Evolutionary conservation across 2,888 invertebrate species (phyloP).

Genomic region (Mesorhabditis sp.): DNA sequence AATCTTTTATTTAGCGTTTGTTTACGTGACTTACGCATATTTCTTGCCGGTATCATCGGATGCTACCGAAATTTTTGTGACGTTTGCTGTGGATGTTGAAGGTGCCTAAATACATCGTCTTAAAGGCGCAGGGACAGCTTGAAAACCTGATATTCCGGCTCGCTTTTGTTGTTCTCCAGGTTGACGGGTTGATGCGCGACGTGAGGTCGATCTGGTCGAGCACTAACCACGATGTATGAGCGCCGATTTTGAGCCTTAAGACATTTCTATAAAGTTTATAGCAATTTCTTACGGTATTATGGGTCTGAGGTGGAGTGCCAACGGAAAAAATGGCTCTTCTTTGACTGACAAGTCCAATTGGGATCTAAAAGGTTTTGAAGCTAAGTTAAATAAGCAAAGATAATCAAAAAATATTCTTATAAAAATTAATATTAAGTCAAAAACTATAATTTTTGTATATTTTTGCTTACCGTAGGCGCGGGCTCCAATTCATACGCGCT

Average conservation of each 20-base stretch:
- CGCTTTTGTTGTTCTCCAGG: too few species aligned
- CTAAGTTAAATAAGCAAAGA: neutral
- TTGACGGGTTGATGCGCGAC: neutral
- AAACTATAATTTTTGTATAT: too few species aligned
- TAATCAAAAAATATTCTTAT: neutral
- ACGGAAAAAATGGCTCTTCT: neutral
- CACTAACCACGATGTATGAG: neutral
- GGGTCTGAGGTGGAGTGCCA: neutral
- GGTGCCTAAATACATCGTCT: too few species aligned
- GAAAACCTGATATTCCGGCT: too few species aligned
- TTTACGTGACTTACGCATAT: too few species aligned
- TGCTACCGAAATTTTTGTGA: too few species aligned
- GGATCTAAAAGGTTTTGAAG: conserved; percentile 1
- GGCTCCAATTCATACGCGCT: neutral
- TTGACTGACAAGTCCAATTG: neutral
- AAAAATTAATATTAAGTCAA: too few species aligned
- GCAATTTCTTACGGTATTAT: neutral
- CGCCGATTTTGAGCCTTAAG: neutral
- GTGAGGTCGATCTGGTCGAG: neutral
- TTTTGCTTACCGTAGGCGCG: neutral
- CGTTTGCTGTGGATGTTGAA: too few species aligned
- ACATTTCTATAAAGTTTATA: neutral
- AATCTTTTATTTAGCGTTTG: too few species aligned
- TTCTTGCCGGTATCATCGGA: too few species aligned
- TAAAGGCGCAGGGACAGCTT: too few species aligned